A percentile compares a stretch with the other conserved stretches of the same genome.
Evolutionary conservation across 2,888 invertebrate species (phyloP).

Genomic region (Eulithis prunata): DNA sequence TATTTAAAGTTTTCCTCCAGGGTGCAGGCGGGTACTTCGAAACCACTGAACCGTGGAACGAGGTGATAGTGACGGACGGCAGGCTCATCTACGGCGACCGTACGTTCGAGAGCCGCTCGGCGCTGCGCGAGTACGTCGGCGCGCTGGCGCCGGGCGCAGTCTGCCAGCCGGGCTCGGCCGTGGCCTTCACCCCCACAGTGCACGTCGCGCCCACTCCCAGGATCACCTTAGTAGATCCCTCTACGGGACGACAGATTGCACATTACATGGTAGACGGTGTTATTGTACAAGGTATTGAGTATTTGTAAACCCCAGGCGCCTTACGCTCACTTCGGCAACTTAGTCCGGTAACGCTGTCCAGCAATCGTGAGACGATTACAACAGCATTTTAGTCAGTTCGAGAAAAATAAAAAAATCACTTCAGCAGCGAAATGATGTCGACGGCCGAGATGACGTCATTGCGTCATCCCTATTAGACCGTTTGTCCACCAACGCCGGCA

Average conservation of each 20-base stretch:
- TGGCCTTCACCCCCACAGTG: constrained; percentile 48
- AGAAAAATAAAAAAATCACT: no score
- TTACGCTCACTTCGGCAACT: no score
- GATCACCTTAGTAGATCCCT: constrained; percentile 54
- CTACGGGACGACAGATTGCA: constrained; percentile 59
- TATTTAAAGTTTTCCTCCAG: constrained; percentile 49
- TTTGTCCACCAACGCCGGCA: no score
- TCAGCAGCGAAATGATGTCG: no score
- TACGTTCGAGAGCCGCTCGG: constrained; percentile 59
- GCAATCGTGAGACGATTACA: no score
- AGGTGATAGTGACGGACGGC: constrained; percentile 47
- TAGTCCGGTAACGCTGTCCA: no score
- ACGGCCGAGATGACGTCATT: no score
- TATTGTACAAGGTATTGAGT: constrained; percentile 55
- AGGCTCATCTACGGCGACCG: constrained; percentile 59
- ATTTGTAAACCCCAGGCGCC: constrained; percentile 50
- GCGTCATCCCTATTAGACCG: no score
- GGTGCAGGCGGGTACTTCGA: constrained; percentile 79
- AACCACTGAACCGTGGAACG: constrained; percentile 61
- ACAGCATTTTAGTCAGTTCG: no score
- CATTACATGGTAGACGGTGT: constrained; percentile 64
- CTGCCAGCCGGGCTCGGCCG: constrained; percentile 34
- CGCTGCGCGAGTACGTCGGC: constrained; percentile 51
- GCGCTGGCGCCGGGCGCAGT: constrained; percentile 49
- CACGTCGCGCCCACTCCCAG: constrained; percentile 49